Evolutionary conservation across 2,888 invertebrate genomes (phyloP).

Genomic region (Poecilus cupreus): DNA sequence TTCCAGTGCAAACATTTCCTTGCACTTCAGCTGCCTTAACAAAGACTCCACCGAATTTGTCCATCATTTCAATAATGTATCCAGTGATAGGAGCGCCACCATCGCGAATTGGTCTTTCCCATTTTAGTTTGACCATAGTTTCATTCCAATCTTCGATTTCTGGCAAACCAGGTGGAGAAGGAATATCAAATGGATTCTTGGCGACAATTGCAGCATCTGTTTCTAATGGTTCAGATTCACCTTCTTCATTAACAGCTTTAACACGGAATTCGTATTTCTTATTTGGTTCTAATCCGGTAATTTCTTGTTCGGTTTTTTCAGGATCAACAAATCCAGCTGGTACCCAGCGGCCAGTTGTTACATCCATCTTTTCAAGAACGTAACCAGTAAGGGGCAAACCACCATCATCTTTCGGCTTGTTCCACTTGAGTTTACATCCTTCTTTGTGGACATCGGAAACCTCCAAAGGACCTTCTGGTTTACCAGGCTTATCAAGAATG

Average conservation of each 20-base stretch:
- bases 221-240: constrained; percentile 96
- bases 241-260: constrained; percentile 97
- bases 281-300: constrained; percentile 93
- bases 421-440: constrained; percentile 95
- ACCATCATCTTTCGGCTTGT: constrained; percentile 96
- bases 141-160: constrained; percentile 94
- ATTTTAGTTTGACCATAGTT: constrained; percentile 91
- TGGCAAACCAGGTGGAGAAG: constrained; percentile 92
- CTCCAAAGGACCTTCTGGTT: constrained; percentile 94
- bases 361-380: constrained; percentile 96
- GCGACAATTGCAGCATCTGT: constrained; percentile 92
- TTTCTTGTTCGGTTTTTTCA: constrained; percentile 86
- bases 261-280: constrained; percentile 98
- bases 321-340: constrained; percentile 90
- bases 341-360: constrained; percentile 89
- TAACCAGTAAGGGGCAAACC: constrained; percentile 93
- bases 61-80: constrained; percentile 94
- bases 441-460: constrained; percentile 94
- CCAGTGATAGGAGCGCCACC: constrained; percentile 96
- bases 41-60: constrained; percentile 89
- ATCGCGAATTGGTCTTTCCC: constrained; percentile 92
- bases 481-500: constrained; percentile 84
- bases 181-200: constrained; percentile 97
- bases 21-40: constrained; percentile 90
- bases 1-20: constrained; percentile 89